Evolutionary conservation across 2,888 invertebrate species (phyloP).

Genomic region (Nomada fucata): DNA sequence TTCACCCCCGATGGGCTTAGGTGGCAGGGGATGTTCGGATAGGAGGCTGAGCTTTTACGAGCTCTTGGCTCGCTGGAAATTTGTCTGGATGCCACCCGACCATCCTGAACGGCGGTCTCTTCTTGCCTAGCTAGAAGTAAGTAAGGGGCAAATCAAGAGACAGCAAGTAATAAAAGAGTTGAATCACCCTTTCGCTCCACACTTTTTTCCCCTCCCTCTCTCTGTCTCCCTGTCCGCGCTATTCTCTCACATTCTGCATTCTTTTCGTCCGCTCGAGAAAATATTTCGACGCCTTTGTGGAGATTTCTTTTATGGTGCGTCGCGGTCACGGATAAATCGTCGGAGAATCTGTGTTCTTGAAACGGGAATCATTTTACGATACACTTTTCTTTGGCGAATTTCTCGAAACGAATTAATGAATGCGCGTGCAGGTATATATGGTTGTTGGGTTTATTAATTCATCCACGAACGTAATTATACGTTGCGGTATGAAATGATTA

Average conservation of each 20-base stretch:
- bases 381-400: background rate
- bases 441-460: too few species aligned
- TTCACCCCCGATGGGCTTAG: slow-evolving; percentile 60
- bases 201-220: background rate
- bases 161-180: slow-evolving; percentile 76
- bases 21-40: slow-evolving; percentile 52
- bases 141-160: slow-evolving; percentile 63
- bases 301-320: background rate
- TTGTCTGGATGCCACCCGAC: slow-evolving; percentile 79
- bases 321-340: background rate
- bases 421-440: too few species aligned
- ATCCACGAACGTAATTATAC: too few species aligned
- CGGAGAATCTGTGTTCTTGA: background rate
- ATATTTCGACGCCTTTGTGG: slow-evolving; percentile 13
- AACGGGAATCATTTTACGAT: background rate
- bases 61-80: slow-evolving; percentile 80
- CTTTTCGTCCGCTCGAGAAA: background rate
- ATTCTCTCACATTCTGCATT: background rate
- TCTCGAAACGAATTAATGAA: too few species aligned
- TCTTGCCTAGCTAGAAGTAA: slow-evolving; percentile 47
- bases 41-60: slow-evolving; percentile 77
- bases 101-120: slow-evolving; percentile 66
- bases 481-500: too few species aligned
- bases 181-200: slow-evolving; percentile 37
- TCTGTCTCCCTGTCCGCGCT: background rate